phyloP scores from a whole-genome alignment of 2,888 invertebrate genomes.

The Cheilosia vulpina region DNA sequence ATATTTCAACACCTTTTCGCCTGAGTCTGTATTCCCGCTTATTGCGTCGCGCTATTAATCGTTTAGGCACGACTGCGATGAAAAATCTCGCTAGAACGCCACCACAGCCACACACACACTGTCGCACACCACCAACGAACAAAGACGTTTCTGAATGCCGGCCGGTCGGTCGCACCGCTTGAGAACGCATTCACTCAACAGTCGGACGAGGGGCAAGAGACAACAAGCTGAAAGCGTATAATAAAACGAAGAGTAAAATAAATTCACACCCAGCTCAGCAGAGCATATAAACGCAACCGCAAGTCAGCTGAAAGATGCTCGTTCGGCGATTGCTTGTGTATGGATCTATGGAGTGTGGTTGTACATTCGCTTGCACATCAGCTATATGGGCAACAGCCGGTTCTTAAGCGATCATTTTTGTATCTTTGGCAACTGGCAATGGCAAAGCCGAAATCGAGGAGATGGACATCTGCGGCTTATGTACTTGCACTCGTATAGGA shows the following conservation, averaged over 20 bases:
- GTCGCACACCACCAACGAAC: slow-evolving; percentile 17
- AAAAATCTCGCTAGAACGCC: slow-evolving; percentile 25
- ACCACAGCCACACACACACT: slow-evolving; percentile 5
- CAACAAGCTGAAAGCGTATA: background rate
- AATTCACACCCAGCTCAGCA: slow-evolving; percentile 10
- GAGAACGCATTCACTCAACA: slow-evolving; percentile 42
- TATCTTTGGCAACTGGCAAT: slow-evolving; percentile 19
- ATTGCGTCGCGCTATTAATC: slow-evolving; percentile 42
- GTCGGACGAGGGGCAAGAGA: background rate
- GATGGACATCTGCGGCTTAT: slow-evolving; percentile 29
- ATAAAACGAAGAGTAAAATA: slow-evolving; percentile 4
- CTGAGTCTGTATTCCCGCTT: slow-evolving; percentile 37
- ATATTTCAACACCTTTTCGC: background rate
- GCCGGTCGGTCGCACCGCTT: slow-evolving; percentile 43
- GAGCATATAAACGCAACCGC: slow-evolving; percentile 6
- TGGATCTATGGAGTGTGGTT: background rate
- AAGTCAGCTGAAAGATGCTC: slow-evolving; percentile 17
- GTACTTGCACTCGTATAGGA: background rate
- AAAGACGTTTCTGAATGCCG: slow-evolving; percentile 43
- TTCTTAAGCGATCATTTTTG: slow-evolving; percentile 38
- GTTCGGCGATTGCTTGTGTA: background rate
- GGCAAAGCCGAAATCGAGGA: background rate
- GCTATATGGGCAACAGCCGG: slow-evolving; percentile 21
- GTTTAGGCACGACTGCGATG: slow-evolving; percentile 44
- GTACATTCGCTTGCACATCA: background rate